Conservation (phyloP, 2,888 invertebrate genomes). For the Philopedon plagiatum region DNA sequence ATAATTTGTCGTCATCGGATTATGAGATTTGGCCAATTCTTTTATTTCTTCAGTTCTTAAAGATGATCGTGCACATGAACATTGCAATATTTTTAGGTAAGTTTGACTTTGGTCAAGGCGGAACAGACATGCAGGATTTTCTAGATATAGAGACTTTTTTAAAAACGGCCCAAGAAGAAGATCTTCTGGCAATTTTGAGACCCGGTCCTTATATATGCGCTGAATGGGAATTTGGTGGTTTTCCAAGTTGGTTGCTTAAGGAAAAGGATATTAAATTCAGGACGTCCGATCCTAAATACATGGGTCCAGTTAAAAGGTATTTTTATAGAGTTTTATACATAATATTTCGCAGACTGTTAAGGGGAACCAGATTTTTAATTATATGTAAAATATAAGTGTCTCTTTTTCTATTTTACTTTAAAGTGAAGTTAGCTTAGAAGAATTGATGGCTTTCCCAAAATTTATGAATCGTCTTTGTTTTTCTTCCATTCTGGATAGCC, state of each 20-base stretch:
- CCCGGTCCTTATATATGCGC: conserved; percentile 95
- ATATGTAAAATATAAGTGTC: too few relatives aligned
- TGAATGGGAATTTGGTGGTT: conserved; percentile 81
- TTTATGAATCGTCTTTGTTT: too few relatives aligned
- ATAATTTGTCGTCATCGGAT: too few relatives aligned
- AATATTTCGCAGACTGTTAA: not conserved
- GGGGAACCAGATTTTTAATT: too few relatives aligned
- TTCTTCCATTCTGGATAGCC: too few relatives aligned
- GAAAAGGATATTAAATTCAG: conserved; percentile 70
- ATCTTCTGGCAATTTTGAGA: conserved; percentile 83
- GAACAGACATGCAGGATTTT: conserved; percentile 71
- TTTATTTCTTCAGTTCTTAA: too few relatives aligned
- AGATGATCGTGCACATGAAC: not conserved
- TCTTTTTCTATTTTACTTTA: too few relatives aligned
- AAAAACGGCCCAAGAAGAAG: conserved; percentile 76
- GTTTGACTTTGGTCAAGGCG: conserved; percentile 77
- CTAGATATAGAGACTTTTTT: conserved; percentile 78
- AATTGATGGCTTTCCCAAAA: too few relatives aligned
- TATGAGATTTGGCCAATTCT: too few relatives aligned
- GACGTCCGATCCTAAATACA: conserved; percentile 63
- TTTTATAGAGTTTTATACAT: too few relatives aligned
- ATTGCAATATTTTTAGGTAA: conserved; percentile 64
- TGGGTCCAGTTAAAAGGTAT: conserved; percentile 56
- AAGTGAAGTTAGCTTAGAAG: too few relatives aligned
- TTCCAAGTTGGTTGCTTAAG: conserved; percentile 64